Base-by-base conservation (phyloP, 1,140 invertebrate species). In the Cyphomyrmex costatus region DNA sequence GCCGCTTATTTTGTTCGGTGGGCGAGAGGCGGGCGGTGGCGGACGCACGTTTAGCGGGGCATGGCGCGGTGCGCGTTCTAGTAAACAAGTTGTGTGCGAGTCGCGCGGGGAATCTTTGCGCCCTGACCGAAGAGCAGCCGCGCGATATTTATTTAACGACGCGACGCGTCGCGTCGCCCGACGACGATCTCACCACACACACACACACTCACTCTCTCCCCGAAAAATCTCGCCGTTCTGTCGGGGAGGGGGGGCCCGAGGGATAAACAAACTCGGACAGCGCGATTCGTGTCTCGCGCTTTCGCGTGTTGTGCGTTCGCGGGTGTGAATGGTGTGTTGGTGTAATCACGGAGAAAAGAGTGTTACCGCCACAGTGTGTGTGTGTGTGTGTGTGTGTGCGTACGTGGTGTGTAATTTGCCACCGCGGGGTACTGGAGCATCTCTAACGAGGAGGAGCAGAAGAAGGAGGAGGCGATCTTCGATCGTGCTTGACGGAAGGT, bases 1-100 rank as follows among this genome's bases (percentile, higher is more conserved):
- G 88, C 86, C 91, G 93, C 93, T 92, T 94, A 92, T 94, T 94
- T 94, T 94, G 92, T 91, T 92, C 49, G 88, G 65, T 70, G 58
- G 61, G 42, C 65, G 76, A 66, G 85, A 60, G 63, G 83, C 68
- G 46, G 78, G 78, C 68, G 68, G 86, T 74, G 77, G 74, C 85
- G 78, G 89, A 82, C 79, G 92, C 90, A 80, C 78, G 91, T 77
- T 42, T 91, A 87, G 88, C 90, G 63, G 92, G 90, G 93, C 91
- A 94, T 93, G 93, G 92, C 93, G 92, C 91, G 92, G 92, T 92
- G 88, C 92, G 93, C 92, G 92, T 94, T 94, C 93, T 94, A 93
- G 94, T 95, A 95, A 95, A 95, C 93, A 95, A 94, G 87, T 95
- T 93, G 93, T 94, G 93, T 92, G 91, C 92, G 90, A 89, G 89